Percentiles rank a stretch among this genome's conserved stretches.
Conservation (phyloP, 2,113 vertebrate genomes). For the Cinclus mexicanus region DNA sequence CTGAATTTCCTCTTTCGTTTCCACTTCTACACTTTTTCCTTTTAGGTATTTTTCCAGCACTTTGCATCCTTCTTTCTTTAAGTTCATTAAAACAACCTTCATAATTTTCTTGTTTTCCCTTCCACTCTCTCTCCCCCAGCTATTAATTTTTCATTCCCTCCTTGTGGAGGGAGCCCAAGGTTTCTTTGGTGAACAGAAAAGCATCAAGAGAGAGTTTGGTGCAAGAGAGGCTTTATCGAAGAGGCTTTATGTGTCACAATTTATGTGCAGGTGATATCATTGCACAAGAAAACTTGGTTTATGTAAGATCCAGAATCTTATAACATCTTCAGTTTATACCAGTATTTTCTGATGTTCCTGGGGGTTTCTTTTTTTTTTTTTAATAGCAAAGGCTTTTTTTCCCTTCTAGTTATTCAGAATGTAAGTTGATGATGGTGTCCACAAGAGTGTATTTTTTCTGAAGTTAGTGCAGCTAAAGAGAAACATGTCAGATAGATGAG, state of each 20-base stretch:
- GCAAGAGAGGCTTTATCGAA: not conserved
- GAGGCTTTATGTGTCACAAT: not conserved
- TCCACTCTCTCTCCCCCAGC: not conserved
- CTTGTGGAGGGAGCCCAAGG: not conserved
- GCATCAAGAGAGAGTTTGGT: not conserved
- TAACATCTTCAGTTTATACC: not conserved
- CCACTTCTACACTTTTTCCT: slow-evolving; percentile 19
- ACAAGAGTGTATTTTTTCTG: not conserved
- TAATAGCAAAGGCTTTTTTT: not conserved
- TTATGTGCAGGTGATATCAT: not conserved
- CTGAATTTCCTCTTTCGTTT: slow-evolving; percentile 33
- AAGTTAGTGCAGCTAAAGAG: not conserved
- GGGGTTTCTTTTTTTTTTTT: not conserved
- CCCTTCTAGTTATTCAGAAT: not conserved
- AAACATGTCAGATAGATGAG: not conserved
- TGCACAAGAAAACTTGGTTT: not conserved
- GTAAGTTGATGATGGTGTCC: not conserved
- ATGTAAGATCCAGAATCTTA: not conserved
- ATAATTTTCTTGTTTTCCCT: not conserved
- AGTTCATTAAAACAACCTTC: not conserved
- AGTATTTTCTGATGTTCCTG: not conserved
- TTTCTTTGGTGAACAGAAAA: not conserved
- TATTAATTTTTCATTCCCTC: not conserved
- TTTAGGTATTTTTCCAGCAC: slow-evolving; percentile 10
- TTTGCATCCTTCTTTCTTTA: not conserved